Conservation (phyloP, 2,888 invertebrate genomes). For the Hydriomena furcata region DNA sequence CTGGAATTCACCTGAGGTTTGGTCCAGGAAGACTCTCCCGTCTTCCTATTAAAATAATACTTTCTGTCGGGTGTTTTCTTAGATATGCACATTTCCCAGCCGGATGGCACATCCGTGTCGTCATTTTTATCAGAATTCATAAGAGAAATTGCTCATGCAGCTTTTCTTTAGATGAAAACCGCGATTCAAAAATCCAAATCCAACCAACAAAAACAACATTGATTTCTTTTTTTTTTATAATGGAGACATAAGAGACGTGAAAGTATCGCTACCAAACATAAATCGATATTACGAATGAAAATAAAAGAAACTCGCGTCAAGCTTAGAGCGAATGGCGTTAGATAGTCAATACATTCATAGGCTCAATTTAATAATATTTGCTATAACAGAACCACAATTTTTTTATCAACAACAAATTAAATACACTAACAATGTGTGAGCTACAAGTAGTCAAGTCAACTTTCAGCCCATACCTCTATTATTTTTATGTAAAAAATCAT, state of each 20-base stretch:
- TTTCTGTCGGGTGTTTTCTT: slow-evolving; percentile 73
- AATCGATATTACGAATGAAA: too few relatives aligned
- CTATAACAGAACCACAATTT: too few relatives aligned
- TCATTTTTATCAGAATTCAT: slow-evolving; percentile 68
- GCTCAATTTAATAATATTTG: too few relatives aligned
- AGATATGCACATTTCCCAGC: slow-evolving; percentile 73
- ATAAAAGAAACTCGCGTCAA: too few relatives aligned
- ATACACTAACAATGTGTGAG: too few relatives aligned
- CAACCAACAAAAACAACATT: slow-evolving; percentile 4
- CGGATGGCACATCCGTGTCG: slow-evolving; percentile 70
- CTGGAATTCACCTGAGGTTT: slow-evolving; percentile 68
- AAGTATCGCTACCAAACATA: too few relatives aligned
- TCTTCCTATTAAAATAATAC: slow-evolving; percentile 76
- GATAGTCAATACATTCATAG: too few relatives aligned
- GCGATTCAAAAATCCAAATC: slow-evolving; percentile 2
- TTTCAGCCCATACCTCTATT: too few relatives aligned
- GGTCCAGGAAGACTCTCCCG: slow-evolving; percentile 76
- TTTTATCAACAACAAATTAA: too few relatives aligned
- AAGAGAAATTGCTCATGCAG: slow-evolving; percentile 12
- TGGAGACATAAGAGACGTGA: neutral
- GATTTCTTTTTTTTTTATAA: neutral
- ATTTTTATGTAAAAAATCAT: too few relatives aligned
- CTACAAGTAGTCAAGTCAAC: too few relatives aligned
- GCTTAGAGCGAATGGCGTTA: too few relatives aligned
- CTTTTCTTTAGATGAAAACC: neutral